Base-by-base conservation (phyloP, 2,888 invertebrate species). In the Rhimphoctona megacephalus region DNA sequence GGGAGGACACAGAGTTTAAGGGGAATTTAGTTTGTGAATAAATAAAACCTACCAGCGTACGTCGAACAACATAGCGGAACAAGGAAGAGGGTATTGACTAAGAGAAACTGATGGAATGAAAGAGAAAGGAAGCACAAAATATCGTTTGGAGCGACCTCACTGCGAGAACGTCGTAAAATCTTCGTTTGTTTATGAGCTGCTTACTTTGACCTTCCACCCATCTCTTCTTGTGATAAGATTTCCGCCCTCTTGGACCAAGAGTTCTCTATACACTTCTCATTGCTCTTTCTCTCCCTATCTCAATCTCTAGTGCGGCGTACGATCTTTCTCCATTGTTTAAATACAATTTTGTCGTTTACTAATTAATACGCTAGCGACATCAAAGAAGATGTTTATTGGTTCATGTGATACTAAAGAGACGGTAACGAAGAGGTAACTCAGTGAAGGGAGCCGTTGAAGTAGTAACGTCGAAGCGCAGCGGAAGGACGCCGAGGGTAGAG, bases 271-370 rank as follows among this genome's bases (percentile, higher is more conserved):
- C 46, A 79, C 43, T 25, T 57, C 36, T 52, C 85, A 61, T 80
- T 81, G 81, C 66, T 69, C 85, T 73, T 52, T 88, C 73, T 88
- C 73, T 85, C 88, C 86, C 88, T 69, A 87, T 89, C 92, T 67
- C 39, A 54, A 72, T 81, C 57, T 80, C 61, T 49, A 79, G 25
- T 76, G 69, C 52, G 78, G 69, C 69, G 67, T 36, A 69, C 76
- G 82, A 84, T 85, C 91, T 90, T 85, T 91, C 93, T 92, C 94
- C 94, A 95, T 95, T 95, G 95, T 95, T 95, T 95, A 95, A 95
- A 95, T 95, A 95, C 95, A 95, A 95, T 95, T 95, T 95, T 95
- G 95, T 95, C 95, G 95, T 95, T 95, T 95, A 95, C 95, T 95
- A 95, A 95, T 95, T 95, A 95, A 95, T 95, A 94, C 94, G 93